Conservation (phyloP, 2,888 invertebrate species). For the Megamerina dolium region DNA sequence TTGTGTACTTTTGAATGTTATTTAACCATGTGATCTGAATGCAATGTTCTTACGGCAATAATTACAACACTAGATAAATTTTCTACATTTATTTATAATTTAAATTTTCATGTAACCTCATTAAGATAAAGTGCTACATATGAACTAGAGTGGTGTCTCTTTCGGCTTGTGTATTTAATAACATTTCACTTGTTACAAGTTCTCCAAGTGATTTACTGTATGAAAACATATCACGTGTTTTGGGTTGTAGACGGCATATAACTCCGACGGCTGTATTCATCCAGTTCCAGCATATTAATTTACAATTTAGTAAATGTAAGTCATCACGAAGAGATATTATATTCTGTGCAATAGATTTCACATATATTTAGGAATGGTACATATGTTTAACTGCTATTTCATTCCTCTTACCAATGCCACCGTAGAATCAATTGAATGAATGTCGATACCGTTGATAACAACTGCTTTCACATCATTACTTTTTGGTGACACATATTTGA, state of each 20-base stretch:
- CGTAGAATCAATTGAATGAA: constrained; percentile 57
- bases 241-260: constrained; percentile 35
- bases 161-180: no score
- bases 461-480: constrained; percentile 54
- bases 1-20: no score
- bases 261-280: constrained; percentile 42
- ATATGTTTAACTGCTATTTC: not conserved
- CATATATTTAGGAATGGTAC: not conserved
- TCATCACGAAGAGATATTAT: constrained; percentile 54
- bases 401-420: constrained; percentile 53
- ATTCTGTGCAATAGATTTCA: constrained; percentile 46
- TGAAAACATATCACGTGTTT: constrained; percentile 34
- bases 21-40: no score
- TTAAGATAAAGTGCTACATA: no score
- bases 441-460: constrained; percentile 67
- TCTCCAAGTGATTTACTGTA: constrained; percentile 31
- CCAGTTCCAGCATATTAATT: constrained; percentile 53
- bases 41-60: no score
- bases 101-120: no score
- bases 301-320: constrained; percentile 51
- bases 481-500: constrained; percentile 65
- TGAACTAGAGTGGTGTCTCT: no score
- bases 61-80: no score
- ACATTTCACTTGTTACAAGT: no score
- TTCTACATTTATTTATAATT: no score